Percentiles rank a stretch among this genome's conserved stretches.
phyloP scores from a whole-genome alignment of 1,140 invertebrate genomes.

The Drosophila fuyamai region DNA sequence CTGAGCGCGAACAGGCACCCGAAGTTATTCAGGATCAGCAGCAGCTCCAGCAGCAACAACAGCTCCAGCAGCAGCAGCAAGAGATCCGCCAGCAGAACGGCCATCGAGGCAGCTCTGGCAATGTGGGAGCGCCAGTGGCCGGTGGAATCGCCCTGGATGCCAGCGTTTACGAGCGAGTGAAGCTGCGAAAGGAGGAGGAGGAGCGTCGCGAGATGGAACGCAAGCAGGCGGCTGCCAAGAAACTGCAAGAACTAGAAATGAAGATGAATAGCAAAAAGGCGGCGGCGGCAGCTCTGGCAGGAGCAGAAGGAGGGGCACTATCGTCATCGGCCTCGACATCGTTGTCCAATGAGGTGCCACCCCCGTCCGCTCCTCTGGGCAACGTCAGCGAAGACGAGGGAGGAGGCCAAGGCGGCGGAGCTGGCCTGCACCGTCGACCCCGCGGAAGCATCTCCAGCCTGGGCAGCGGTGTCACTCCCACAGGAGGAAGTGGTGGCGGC shows the following conservation, averaged over 20 bases:
- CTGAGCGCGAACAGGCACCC: constrained; percentile 83
- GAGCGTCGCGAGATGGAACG: constrained; percentile 89
- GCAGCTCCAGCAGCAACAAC: constrained; percentile 31
- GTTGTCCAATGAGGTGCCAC: constrained; percentile 19
- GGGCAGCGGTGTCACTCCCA: constrained; percentile 34
- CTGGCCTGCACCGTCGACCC: constrained; percentile 56
- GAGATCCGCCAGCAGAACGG: constrained; percentile 79
- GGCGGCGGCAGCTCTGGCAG: constrained; percentile 62
- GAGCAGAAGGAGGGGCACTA: constrained; percentile 3
- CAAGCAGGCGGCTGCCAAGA: constrained; percentile 87
- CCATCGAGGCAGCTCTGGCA: constrained; percentile 72
- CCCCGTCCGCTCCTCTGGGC: constrained; percentile 20
- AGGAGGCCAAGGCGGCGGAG: constrained; percentile 32
- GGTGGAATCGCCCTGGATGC: constrained; percentile 77
- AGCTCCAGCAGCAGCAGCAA: constrained; percentile 30
- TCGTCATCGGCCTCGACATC: neutral
- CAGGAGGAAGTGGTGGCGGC: constrained; percentile 18
- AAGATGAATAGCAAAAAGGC: constrained; percentile 86
- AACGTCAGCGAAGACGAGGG: constrained; percentile 63
- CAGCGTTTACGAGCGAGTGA: constrained; percentile 87
- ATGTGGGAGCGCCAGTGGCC: constrained; percentile 38
- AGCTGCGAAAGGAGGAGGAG: constrained; percentile 89
- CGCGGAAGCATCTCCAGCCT: constrained; percentile 66
- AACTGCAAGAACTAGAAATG: constrained; percentile 88
- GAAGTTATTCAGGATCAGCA: constrained; percentile 47